Conservation (phyloP, 2,113 vertebrate species). For the Brachypodius melanocephalos region DNA sequence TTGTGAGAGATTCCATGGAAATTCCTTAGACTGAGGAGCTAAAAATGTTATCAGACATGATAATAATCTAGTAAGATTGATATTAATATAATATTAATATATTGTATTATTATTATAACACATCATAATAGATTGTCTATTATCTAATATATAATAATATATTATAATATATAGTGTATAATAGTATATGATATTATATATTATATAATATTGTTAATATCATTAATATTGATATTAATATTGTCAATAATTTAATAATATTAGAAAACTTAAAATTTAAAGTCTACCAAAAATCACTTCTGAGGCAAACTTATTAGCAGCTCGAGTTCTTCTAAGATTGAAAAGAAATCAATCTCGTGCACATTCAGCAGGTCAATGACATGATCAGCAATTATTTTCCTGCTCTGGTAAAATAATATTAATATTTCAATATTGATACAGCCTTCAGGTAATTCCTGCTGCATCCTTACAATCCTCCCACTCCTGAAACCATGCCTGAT, state of each 20-base stretch:
- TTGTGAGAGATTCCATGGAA: background rate
- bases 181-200: too few species aligned
- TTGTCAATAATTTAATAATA: background rate
- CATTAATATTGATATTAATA: background rate
- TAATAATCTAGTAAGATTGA: background rate
- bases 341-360: background rate
- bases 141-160: too few species aligned
- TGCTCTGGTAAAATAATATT: background rate
- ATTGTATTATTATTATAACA: too few species aligned
- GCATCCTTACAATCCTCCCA: background rate
- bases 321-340: background rate
- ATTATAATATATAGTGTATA: too few species aligned
- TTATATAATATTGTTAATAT: too few species aligned
- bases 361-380: background rate
- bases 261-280: background rate
- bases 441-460: background rate
- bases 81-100: background rate
- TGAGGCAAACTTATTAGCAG: background rate
- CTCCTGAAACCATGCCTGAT: background rate
- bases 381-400: background rate
- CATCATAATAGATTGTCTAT: too few species aligned
- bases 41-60: background rate
- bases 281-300: background rate
- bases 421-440: background rate
- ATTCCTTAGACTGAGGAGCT: background rate